These are phyloP conservation scores for Pogonognathellus flavescens DNA, from an alignment of 1,140 invertebrate species.

Conservation along the genomic window DNA sequence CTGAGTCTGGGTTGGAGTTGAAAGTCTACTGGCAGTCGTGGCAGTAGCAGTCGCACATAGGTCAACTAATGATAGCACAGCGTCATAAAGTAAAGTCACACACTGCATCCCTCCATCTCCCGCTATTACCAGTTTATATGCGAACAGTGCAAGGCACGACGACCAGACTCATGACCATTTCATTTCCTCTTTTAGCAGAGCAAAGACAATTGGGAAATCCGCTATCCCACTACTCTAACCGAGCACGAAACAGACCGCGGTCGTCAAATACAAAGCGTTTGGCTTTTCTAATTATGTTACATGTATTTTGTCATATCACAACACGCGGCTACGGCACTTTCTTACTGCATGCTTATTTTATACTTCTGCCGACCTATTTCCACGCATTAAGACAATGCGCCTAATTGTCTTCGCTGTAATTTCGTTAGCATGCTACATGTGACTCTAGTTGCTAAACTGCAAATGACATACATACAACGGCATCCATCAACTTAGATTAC, in stretches of 20 bases:
- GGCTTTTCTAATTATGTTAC: not conserved
- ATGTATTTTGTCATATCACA: too few species aligned
- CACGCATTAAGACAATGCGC: not conserved
- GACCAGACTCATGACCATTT: conserved; percentile 10
- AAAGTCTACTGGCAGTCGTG: not conserved
- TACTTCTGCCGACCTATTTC: not conserved
- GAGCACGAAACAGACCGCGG: not conserved
- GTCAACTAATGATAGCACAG: too few species aligned
- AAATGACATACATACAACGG: too few species aligned
- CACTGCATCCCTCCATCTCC: too few species aligned
- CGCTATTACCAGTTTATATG: not conserved
- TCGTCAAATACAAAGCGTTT: not conserved
- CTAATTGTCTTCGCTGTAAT: too few species aligned
- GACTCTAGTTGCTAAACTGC: too few species aligned
- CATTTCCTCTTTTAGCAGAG: not conserved
- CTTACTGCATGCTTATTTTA: not conserved
- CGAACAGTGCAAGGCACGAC: not conserved
- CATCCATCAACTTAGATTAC: too few species aligned
- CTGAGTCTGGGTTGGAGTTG: not conserved
- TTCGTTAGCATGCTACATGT: too few species aligned
- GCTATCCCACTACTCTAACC: not conserved
- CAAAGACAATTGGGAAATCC: conserved; percentile 48
- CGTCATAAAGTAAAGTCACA: too few species aligned
- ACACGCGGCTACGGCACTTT: not conserved
- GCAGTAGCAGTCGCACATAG: too few species aligned